These are phyloP conservation scores for Pao palembangensis DNA, from an alignment of 2,113 vertebrate species.

Conservation along the genomic window DNA sequence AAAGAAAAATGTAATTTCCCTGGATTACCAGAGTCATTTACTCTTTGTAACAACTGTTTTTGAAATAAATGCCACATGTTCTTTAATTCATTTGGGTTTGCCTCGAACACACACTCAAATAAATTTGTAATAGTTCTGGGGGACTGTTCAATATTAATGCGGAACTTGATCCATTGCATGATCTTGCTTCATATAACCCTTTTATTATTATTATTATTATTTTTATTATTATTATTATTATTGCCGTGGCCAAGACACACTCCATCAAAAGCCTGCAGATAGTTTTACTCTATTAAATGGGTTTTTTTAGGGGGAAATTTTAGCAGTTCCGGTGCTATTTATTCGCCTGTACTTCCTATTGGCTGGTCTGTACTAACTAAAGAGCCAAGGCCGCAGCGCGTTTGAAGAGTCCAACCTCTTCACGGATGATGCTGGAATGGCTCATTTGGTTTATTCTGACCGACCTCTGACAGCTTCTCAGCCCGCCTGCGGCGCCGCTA, in stretches of 20 bases:
- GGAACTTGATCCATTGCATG: too few species aligned
- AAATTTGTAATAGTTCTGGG: too few species aligned
- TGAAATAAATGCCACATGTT: constrained; percentile 27
- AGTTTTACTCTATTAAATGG: too few species aligned
- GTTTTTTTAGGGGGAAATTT: too few species aligned
- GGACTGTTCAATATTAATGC: too few species aligned
- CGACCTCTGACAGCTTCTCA: constrained; percentile 21
- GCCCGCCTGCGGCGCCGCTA: constrained; percentile 18
- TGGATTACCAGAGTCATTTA: constrained; percentile 16
- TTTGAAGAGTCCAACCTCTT: constrained; percentile 48
- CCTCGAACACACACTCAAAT: too few species aligned
- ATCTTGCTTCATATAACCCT: too few species aligned
- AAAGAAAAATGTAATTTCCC: constrained; percentile 1
- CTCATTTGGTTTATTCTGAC: constrained; percentile 51
- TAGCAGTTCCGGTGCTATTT: background rate
- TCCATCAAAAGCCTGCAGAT: too few species aligned
- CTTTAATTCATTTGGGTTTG: constrained; percentile 1
- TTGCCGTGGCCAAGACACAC: too few species aligned
- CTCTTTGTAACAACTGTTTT: constrained; percentile 4
- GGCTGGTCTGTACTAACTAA: constrained; percentile 23
- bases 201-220: too few species aligned
- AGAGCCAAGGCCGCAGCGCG: constrained; percentile 43
- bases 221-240: too few species aligned
- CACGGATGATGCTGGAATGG: constrained; percentile 57
- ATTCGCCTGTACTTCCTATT: background rate